Base-by-base conservation (phyloP, 2,888 invertebrate species). In the Tenthredo amoena region DNA sequence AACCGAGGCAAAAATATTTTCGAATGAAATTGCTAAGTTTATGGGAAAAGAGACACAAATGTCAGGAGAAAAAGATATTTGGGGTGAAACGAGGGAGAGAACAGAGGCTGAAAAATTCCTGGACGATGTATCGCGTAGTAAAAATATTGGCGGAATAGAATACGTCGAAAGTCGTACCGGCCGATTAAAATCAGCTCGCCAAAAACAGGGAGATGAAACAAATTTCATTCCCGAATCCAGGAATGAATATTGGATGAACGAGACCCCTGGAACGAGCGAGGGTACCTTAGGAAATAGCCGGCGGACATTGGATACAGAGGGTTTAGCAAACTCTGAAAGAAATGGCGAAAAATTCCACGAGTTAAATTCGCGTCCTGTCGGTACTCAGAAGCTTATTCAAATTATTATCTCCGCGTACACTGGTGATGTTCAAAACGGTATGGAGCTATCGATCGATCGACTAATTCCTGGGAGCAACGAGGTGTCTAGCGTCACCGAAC, bases 391-490 rank as follows among this genome's bases (percentile, higher is more conserved):
- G 43, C 43, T 74, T 74, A 40, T 74, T 43, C 21, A 43, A 74
- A 74, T 74, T 47, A 74, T 74, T 43, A 74, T 74, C 74, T 7
- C 74, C 40, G 21, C 43, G 43, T 74, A 26, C 74, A 21, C 21
- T 21, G 74, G 21, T 10, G 47, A 5, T 77, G n/a, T 15, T 34
- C n/a, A 18, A 34, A 55, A 77, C 31, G 55, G 31, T 26, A 77
- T 50, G 15, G 77, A 77, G 18, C 55, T 50, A 55, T 77, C 55
- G 77, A 77, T 77, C 18, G 55, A 77, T 55, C n/a, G n/a, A 77
- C 55, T 77, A 89, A 84, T 88, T 88, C 86, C 87, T 87, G 85
- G 82, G 85, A 74, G 87, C 86, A 86, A 85, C 86, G 47, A n/a
- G 37, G 50, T 43, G 31, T 31, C 47, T 26, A 40, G 12, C 40